These are phyloP conservation scores for Scleropages formosus DNA, from an alignment of 2,797 vertebrate species.

Conservation along the genomic window DNA sequence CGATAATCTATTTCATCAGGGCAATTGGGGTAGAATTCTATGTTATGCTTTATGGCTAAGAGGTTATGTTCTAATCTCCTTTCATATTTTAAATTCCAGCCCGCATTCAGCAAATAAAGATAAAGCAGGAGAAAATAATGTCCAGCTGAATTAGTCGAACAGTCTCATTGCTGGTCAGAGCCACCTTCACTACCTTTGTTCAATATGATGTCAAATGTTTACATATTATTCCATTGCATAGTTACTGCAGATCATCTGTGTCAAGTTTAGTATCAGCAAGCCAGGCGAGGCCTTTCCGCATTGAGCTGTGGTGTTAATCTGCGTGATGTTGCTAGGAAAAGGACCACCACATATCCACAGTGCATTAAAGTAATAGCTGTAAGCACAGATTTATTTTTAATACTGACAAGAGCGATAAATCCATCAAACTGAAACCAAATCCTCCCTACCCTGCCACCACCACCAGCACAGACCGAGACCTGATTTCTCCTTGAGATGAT, in stretches of 20 bases:
- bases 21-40: conserved; percentile 61
- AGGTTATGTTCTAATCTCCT: conserved; percentile 54
- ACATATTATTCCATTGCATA: conserved; percentile 47
- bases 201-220: conserved; percentile 28
- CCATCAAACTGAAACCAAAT: conserved; percentile 61
- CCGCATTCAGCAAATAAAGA: conserved; percentile 39
- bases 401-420: conserved; percentile 60
- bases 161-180: conserved; percentile 52
- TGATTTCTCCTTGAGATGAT: conserved; percentile 22
- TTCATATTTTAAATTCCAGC: conserved; percentile 51
- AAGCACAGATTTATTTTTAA: conserved; percentile 67
- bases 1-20: conserved; percentile 74
- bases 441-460: conserved; percentile 38
- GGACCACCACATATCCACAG: conserved; percentile 47
- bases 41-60: conserved; percentile 66
- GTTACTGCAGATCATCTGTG: conserved; percentile 44
- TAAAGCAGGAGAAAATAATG: conserved; percentile 46
- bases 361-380: conserved; percentile 55
- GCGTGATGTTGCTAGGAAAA: conserved; percentile 36
- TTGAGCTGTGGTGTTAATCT: conserved; percentile 41
- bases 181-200: conserved; percentile 19
- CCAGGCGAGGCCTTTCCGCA: conserved; percentile 41
- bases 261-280: conserved; percentile 49
- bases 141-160: conserved; percentile 50
- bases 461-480: conserved; percentile 46